These are phyloP conservation scores for Psittacula derbiana DNA, from an alignment of 2,797 vertebrate genomes.

Conservation along the genomic window DNA sequence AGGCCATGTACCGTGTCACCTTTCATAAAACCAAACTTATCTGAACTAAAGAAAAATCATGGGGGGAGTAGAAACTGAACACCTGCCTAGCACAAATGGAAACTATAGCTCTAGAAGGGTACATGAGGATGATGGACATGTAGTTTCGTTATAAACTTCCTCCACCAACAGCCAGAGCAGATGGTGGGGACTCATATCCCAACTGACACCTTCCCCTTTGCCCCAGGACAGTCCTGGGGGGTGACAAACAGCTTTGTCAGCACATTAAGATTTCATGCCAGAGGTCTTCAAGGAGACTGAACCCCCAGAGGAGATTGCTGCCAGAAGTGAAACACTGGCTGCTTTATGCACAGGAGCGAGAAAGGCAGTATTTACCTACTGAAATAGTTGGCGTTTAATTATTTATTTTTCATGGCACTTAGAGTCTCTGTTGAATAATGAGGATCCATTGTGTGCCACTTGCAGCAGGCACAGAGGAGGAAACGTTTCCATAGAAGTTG, in stretches of 20 bases:
- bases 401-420: neutral
- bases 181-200: neutral
- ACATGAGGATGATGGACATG: rapidly evolving
- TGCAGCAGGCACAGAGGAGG: neutral
- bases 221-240: neutral
- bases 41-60: neutral
- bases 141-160: neutral
- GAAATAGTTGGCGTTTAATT: neutral
- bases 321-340: neutral
- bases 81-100: neutral
- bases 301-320: neutral
- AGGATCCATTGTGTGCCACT: neutral
- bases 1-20: rapidly evolving
- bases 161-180: neutral
- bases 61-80: neutral
- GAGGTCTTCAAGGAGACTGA: neutral
- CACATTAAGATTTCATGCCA: rapidly evolving
- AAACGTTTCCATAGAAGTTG: neutral
- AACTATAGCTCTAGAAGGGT: neutral
- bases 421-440: neutral
- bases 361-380: neutral
- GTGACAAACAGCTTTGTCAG: neutral
- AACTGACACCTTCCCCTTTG: neutral
- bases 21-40: neutral
- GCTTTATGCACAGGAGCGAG: neutral